Percentiles rank a stretch among this genome's conserved stretches.
Conservation (phyloP, 1,140 invertebrate species). For the Trinorchestia longiramus region DNA sequence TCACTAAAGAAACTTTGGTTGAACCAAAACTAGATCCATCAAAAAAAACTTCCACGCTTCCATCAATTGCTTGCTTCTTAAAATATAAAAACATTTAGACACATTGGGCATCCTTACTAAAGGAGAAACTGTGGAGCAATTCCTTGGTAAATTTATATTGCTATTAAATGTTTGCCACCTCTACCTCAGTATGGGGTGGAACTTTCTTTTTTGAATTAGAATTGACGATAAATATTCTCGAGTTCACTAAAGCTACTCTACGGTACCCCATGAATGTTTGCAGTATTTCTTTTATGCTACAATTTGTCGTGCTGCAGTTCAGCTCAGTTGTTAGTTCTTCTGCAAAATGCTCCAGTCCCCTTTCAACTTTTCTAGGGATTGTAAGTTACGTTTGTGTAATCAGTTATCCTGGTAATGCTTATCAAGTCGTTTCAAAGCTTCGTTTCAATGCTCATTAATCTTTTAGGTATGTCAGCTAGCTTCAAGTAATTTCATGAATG, state of each 20-base stretch:
- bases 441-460: background rate
- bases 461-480: background rate
- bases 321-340: too few species aligned
- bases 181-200: background rate
- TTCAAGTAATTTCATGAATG: background rate
- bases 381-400: background rate
- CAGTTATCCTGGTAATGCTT: background rate
- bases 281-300: too few species aligned
- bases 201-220: background rate
- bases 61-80: background rate
- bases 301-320: too few species aligned
- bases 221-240: background rate
- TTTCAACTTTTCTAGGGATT: background rate
- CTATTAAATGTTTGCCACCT: background rate
- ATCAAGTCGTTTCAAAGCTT: background rate
- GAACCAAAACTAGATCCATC: background rate
- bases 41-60: background rate
- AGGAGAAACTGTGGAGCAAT: too few species aligned
- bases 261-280: background rate
- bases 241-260: background rate
- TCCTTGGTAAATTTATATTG: background rate
- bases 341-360: background rate
- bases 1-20: background rate
- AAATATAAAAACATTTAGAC: too few species aligned
- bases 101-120: too few species aligned